A percentile compares a stretch with the other conserved stretches of the same genome.
Evolutionary conservation across 1,140 invertebrate genomes (phyloP).

Genomic region (Lepidostoma basale): DNA sequence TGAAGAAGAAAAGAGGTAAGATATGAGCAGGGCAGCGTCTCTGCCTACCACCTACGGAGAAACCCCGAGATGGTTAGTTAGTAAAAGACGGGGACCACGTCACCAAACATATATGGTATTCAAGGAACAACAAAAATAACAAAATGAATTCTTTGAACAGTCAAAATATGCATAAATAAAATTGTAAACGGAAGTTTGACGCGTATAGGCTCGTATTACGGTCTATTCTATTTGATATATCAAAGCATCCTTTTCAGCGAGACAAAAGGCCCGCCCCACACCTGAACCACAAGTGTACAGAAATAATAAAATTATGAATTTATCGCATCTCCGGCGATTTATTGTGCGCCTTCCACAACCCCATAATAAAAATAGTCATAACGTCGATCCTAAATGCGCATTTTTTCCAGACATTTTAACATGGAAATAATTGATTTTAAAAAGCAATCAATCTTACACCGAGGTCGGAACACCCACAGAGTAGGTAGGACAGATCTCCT

Average conservation of each 20-base stretch:
- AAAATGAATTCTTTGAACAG: not conserved
- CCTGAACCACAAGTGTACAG: not conserved
- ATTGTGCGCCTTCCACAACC: not conserved
- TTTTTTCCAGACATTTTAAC: conserved; percentile 39
- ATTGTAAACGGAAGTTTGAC: not conserved
- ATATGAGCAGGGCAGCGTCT: no score
- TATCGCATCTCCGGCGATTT: conserved; percentile 7
- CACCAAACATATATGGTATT: no score
- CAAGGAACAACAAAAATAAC: not conserved
- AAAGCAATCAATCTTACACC: conserved; percentile 41
- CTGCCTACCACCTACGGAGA: no score
- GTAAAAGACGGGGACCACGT: no score
- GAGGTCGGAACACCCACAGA: conserved; percentile 23
- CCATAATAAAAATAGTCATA: conserved; percentile 29
- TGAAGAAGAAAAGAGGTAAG: no score
- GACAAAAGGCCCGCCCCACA: conserved; percentile 2
- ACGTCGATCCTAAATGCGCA: conserved; percentile 31
- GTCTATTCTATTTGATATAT: not conserved
- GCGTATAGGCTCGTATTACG: not conserved
- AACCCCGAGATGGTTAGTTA: no score
- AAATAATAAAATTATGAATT: conserved; percentile 29
- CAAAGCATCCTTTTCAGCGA: not conserved
- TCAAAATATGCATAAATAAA: not conserved
- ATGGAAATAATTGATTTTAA: conserved; percentile 46
- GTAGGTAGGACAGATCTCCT: conserved; percentile 15